Evolutionary conservation across 2,797 vertebrate species (phyloP).

Genomic region (Micromesistius poutassou): DNA sequence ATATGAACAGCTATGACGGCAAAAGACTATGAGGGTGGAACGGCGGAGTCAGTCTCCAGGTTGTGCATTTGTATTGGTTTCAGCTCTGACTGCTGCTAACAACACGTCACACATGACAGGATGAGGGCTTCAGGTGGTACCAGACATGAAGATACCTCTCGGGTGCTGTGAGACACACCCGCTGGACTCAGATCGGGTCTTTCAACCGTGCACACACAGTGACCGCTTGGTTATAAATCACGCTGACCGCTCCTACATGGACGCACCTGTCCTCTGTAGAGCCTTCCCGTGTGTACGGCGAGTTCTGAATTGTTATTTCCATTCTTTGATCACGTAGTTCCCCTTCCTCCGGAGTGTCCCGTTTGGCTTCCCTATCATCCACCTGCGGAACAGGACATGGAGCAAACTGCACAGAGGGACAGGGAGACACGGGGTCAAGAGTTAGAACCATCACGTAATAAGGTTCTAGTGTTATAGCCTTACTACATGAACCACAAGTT

Average conservation of each 20-base stretch:
- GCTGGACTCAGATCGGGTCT: too few relatives aligned
- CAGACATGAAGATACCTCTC: neutral
- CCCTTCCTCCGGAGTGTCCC: constrained; percentile 97
- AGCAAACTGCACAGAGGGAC: constrained; percentile 45
- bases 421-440: neutral
- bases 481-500: neutral
- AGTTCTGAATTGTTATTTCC: constrained; percentile 98
- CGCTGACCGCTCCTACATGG: neutral
- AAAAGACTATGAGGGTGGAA: neutral
- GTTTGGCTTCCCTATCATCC: constrained; percentile 96
- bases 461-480: neutral
- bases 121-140: neutral
- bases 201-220: neutral
- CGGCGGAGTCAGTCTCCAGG: neutral
- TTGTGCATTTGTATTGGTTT: too few relatives aligned
- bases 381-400: constrained; percentile 76
- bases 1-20: neutral
- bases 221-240: neutral
- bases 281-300: constrained; percentile 89
- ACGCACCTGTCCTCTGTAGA: constrained; percentile 91
- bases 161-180: neutral
- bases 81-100: neutral
- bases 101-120: neutral
- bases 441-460: neutral
- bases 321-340: constrained; percentile 96